These are phyloP conservation scores for Vannuccia rotundouncinata DNA, from an alignment of 2,888 invertebrate species.

Conservation along the genomic window DNA sequence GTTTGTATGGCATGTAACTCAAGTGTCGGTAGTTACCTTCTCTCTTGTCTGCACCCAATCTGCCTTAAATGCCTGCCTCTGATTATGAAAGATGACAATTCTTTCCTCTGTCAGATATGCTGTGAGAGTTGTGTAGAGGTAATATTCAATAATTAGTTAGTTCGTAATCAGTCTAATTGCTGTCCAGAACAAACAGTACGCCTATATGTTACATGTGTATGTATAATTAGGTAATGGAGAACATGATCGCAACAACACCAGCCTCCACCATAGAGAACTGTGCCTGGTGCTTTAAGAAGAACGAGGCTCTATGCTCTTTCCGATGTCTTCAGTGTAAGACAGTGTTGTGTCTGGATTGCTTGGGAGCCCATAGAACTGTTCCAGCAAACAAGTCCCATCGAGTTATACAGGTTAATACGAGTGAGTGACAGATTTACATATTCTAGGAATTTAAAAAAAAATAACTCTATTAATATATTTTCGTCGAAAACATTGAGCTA, in stretches of 20 bases:
- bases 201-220: too few species aligned
- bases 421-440: too few species aligned
- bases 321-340: neutral
- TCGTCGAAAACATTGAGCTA: too few species aligned
- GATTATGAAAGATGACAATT: neutral
- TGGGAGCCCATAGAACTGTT: neutral
- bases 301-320: neutral
- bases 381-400: neutral
- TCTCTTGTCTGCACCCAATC: neutral
- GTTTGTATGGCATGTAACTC: neutral
- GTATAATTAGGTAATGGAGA: conserved; percentile 26
- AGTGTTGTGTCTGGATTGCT: neutral
- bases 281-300: conserved; percentile 1
- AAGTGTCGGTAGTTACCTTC: neutral
- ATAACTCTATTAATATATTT: too few species aligned
- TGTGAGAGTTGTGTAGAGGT: neutral
- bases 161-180: too few species aligned
- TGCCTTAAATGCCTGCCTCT: neutral
- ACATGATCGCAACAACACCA: neutral
- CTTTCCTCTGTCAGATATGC: conserved; percentile 3
- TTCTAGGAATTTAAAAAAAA: too few species aligned
- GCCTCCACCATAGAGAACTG: neutral
- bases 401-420: neutral
- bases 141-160: too few species aligned
- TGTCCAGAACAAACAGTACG: too few species aligned